Evolutionary conservation across 1,140 invertebrate genomes (phyloP).

Genomic region (Anthonomus grandis): DNA sequence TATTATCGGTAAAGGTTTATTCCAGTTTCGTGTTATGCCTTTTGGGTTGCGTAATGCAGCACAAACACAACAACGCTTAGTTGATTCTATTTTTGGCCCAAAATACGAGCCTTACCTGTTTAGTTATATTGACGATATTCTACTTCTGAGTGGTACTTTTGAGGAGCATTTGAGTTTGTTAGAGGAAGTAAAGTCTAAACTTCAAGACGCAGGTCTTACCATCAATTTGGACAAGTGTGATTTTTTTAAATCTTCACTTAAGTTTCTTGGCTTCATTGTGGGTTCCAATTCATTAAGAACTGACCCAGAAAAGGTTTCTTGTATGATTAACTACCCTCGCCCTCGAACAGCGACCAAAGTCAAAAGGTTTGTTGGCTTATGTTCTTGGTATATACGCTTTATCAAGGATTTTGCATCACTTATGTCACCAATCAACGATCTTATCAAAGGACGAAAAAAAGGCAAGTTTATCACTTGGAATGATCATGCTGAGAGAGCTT

Average conservation of each 20-base stretch:
- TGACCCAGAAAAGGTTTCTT: slow-evolving; percentile 28
- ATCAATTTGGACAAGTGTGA: too few species aligned
- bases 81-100: slow-evolving; percentile 44
- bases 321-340: slow-evolving; percentile 33
- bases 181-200: slow-evolving; percentile 22
- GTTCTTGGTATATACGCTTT: too few species aligned
- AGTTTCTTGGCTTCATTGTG: slow-evolving; percentile 46
- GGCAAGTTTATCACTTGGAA: too few species aligned
- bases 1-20: slow-evolving; percentile 42
- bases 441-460: slow-evolving; percentile 46
- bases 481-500: slow-evolving; percentile 21
- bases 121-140: slow-evolving; percentile 44
- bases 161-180: slow-evolving; percentile 42
- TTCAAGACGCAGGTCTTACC: slow-evolving; percentile 33
- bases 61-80: slow-evolving; percentile 46
- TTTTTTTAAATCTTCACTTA: slow-evolving; percentile 38
- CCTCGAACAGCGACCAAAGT: slow-evolving; percentile 36
- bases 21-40: slow-evolving; percentile 44
- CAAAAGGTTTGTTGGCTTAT: too few species aligned
- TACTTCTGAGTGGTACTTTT: slow-evolving; percentile 42
- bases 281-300: slow-evolving; percentile 41
- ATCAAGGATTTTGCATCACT: too few species aligned
- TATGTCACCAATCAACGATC: slow-evolving; percentile 46
- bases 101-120: slow-evolving; percentile 38
- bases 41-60: slow-evolving; percentile 46